These are phyloP conservation scores for Balaeniceps rex DNA, from an alignment of 2,113 vertebrate species.

Conservation along the genomic window DNA sequence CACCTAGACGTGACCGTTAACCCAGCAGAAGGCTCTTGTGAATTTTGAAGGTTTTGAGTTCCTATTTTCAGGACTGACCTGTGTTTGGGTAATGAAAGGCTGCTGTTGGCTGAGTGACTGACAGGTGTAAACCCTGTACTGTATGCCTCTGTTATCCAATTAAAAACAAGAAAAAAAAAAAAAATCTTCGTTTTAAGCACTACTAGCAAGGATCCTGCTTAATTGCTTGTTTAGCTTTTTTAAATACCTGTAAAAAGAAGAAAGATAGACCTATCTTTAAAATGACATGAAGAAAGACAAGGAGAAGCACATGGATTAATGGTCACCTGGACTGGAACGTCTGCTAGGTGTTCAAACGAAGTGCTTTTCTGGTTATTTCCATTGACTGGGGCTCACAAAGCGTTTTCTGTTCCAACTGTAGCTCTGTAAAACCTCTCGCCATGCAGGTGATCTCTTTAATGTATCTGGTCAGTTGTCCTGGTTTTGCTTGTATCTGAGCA, in stretches of 20 bases:
- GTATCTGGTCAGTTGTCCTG: not conserved
- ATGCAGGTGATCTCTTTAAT: not conserved
- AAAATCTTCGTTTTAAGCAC: not conserved
- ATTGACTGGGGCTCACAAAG: not conserved
- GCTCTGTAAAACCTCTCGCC: not conserved
- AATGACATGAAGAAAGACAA: not conserved
- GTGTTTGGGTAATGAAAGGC: not conserved
- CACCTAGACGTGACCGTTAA: not conserved
- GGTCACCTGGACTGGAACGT: not conserved
- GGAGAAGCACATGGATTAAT: not conserved
- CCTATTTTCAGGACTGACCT: not conserved
- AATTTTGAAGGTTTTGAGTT: not conserved
- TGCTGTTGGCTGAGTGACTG: not conserved
- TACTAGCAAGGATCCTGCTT: not conserved
- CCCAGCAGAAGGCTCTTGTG: not conserved
- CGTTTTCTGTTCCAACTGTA: not conserved
- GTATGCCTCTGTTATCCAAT: not conserved
- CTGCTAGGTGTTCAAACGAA: not conserved
- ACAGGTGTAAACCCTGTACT: not conserved
- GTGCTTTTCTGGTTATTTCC: not conserved
- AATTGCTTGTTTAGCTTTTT: not conserved
- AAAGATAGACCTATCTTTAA: not conserved
- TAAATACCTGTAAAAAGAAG: not conserved
- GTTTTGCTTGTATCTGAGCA: not conserved
- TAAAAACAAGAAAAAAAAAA: not conserved